Conservation (phyloP, 2,113 vertebrate species). For the Rhodinocichla rosea region DNA sequence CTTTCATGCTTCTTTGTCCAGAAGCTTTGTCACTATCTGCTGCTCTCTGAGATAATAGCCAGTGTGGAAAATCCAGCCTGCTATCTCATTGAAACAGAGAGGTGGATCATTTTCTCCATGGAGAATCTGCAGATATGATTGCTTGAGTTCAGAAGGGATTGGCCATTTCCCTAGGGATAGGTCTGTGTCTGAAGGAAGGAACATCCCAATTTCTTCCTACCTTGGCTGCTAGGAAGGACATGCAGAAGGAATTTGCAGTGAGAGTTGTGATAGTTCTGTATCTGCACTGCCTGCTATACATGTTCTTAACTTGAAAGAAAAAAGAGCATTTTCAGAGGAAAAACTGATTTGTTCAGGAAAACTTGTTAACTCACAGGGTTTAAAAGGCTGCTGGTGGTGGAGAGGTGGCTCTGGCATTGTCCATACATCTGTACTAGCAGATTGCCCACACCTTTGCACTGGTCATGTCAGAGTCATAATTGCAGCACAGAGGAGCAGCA, state of each 20-base stretch:
- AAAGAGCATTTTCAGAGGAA: background rate
- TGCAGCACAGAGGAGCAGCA: background rate
- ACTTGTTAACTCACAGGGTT: background rate
- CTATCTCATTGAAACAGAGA: slow-evolving; percentile 54
- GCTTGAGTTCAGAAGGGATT: slow-evolving; percentile 20
- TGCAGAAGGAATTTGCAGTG: background rate
- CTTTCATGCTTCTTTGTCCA: slow-evolving; percentile 50
- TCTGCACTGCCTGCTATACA: background rate
- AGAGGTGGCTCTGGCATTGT: background rate
- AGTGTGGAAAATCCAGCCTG: slow-evolving; percentile 59
- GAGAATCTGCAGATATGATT: slow-evolving; percentile 37
- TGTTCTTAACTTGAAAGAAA: background rate
- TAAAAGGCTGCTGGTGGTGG: background rate
- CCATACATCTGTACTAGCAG: background rate
- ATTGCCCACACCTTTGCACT: background rate
- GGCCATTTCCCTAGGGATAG: background rate
- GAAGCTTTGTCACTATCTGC: slow-evolving; percentile 61
- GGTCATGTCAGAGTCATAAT: fast-evolving
- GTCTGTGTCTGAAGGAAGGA: background rate
- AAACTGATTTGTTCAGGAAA: background rate
- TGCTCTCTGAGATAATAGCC: slow-evolving; percentile 45
- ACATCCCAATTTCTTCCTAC: background rate
- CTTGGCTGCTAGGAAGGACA: background rate
- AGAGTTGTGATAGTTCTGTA: background rate
- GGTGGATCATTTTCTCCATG: slow-evolving; percentile 43